A percentile compares a stretch with the other conserved stretches of the same genome.
These are phyloP conservation scores for Melanotaenia nigrans DNA, from an alignment of 2,797 vertebrate genomes.

Conservation along the genomic window DNA sequence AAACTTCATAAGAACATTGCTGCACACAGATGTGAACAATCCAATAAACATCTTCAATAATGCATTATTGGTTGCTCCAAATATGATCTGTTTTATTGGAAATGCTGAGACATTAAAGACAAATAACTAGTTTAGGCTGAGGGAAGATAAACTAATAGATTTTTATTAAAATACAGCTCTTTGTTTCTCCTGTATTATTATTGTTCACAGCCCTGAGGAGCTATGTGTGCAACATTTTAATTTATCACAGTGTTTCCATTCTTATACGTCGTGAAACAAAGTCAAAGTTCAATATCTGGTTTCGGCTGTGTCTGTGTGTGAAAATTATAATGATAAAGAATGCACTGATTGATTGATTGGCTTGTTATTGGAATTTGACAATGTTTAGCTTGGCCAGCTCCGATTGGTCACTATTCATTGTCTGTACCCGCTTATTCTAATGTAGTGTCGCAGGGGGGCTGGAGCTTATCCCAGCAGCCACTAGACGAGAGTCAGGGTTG, in stretches of 20 bases:
- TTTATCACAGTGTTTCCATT: not conserved
- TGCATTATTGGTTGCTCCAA: slow-evolving; percentile 13
- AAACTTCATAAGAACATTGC: slow-evolving; percentile 22
- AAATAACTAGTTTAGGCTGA: not conserved
- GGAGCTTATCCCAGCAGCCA: too few relatives aligned
- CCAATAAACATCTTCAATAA: slow-evolving; percentile 34
- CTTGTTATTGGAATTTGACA: too few relatives aligned
- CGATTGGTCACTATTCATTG: too few relatives aligned
- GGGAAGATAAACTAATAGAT: not conserved
- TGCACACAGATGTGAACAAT: slow-evolving; percentile 12
- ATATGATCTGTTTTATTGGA: not conserved
- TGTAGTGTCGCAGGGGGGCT: too few relatives aligned
- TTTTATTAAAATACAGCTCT: slow-evolving; percentile 24
- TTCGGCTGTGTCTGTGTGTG: too few relatives aligned
- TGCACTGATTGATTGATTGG: too few relatives aligned
- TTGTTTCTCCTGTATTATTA: slow-evolving; percentile 5
- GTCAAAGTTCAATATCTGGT: not conserved
- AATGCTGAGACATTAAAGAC: not conserved
- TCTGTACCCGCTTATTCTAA: too few relatives aligned
- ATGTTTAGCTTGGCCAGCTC: too few relatives aligned
- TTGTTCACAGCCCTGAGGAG: not conserved
- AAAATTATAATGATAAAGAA: too few relatives aligned
- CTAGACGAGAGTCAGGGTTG: too few relatives aligned
- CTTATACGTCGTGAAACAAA: not conserved
- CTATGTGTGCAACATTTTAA: not conserved